Evolutionary conservation across 2,113 vertebrate genomes (phyloP), one percentile per base, ranked within the genome.

Genomic region (Scomber japonicus): DNA sequence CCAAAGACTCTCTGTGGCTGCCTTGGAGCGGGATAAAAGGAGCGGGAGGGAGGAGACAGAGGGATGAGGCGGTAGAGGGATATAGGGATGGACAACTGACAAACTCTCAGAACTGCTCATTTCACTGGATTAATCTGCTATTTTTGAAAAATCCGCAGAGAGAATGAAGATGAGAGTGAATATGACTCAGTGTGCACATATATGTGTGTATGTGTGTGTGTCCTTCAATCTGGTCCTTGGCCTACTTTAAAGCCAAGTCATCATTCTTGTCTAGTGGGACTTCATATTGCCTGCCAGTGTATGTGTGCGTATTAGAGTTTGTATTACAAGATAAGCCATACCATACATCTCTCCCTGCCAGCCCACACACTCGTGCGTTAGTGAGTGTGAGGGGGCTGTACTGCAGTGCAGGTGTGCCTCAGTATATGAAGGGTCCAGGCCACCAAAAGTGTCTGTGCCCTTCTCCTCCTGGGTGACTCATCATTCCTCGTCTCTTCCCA

Each of bases 161-260:
- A 91, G 89, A 92, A 86, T 72, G 63, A 72, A 91, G 77, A 92
- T 87, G 85, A 88, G 53, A 75, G 72, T 30, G 76, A 91, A 79
- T 80, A 86, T 88, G 86, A 91, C 76, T 91, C 71, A 75, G 63
- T 72, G 56, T 82, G 60, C 4, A 74, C 76, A 15, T 69, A 65
- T 48, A 55, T 50, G 62, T 48, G 35, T 45, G 60, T 53, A 59
- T 46, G 50, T 73, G 51, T 54, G 53, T 35, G 45, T 79, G 88
- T 90, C 84, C 90, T 92, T 89, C 86, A 88, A 78, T 90, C 78
- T 77, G 78, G 91, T 86, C 87, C 89, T 87, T 94, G 93, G 85
- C 91, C 91, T 93, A 94, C 81, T 93, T 92, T 90, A 87, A 82
- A 91, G 86, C 84, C 81, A 83, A 93, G 89, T 92, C 91, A 89